phyloP scores from a whole-genome alignment of 2,113 vertebrate genomes.

The Oreotragus oreotragus region DNA sequence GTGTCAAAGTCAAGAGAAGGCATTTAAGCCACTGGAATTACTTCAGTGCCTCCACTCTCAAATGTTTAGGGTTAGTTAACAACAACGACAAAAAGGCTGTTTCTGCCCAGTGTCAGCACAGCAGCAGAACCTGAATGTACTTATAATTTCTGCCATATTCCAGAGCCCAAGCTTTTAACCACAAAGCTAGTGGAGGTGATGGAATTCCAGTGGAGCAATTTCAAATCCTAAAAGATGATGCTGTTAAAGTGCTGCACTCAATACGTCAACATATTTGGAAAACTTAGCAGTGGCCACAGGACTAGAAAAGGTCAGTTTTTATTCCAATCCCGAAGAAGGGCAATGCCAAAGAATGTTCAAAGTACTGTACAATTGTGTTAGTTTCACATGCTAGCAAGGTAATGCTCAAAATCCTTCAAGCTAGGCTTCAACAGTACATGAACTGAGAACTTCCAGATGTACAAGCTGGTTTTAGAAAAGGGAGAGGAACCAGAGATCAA shows the following conservation, averaged over 20 bases:
- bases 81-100: not conserved
- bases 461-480: not conserved
- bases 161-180: not conserved
- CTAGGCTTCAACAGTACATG: not conserved
- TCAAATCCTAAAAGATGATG: not conserved
- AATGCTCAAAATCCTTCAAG: not conserved
- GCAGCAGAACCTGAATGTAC: not conserved
- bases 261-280: not conserved
- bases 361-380: not conserved
- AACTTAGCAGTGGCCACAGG: not conserved
- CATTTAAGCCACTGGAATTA: not conserved
- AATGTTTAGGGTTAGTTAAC: not conserved
- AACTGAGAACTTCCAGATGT: not conserved
- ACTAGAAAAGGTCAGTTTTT: not conserved
- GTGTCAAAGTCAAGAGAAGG: not conserved
- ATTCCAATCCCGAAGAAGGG: not conserved
- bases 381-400: not conserved
- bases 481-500: not conserved
- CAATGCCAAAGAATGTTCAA: not conserved
- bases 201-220: not conserved
- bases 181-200: not conserved
- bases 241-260: not conserved
- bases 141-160: not conserved
- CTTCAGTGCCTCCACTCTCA: not conserved
- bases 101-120: not conserved